Evolutionary conservation across 2,113 vertebrate genomes (phyloP).

Genomic region (Gracilinanus agilis): DNA sequence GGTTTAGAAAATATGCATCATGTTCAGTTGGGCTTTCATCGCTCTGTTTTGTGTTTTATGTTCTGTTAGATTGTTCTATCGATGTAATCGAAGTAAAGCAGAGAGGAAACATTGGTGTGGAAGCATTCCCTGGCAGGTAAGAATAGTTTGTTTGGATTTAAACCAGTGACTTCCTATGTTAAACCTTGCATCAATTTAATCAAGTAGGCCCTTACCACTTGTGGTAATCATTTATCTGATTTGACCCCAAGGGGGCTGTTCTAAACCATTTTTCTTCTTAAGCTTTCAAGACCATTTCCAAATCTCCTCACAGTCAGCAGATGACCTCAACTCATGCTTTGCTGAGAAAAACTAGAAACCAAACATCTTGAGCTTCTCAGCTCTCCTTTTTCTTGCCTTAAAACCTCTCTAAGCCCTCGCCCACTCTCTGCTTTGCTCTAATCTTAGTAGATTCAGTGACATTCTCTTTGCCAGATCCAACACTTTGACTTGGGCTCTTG

Average conservation of each 20-base stretch:
- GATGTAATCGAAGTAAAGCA: constrained; percentile 88
- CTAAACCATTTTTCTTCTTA: background rate
- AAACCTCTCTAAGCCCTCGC: background rate
- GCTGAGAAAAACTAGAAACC: background rate
- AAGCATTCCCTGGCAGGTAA: constrained; percentile 90
- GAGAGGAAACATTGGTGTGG: constrained; percentile 93
- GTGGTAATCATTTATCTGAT: background rate
- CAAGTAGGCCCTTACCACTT: background rate
- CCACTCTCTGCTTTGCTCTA: background rate
- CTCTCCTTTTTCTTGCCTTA: background rate
- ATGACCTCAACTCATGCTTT: background rate
- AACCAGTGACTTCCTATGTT: background rate
- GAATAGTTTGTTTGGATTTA: constrained; percentile 61
- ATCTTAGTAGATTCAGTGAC: background rate
- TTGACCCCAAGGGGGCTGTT: background rate
- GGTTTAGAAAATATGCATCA: constrained; percentile 7
- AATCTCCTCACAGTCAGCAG: background rate
- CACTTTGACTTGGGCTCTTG: background rate
- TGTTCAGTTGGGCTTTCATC: constrained; percentile 14
- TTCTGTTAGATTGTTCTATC: constrained; percentile 90
- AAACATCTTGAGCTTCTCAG: background rate
- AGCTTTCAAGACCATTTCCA: background rate
- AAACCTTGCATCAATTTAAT: background rate
- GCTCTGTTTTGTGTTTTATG: constrained; percentile 62
- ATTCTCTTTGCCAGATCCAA: background rate